These are phyloP conservation scores for Dyspetes luteomarginatus DNA, from an alignment of 2,888 invertebrate species.

Conservation along the genomic window DNA sequence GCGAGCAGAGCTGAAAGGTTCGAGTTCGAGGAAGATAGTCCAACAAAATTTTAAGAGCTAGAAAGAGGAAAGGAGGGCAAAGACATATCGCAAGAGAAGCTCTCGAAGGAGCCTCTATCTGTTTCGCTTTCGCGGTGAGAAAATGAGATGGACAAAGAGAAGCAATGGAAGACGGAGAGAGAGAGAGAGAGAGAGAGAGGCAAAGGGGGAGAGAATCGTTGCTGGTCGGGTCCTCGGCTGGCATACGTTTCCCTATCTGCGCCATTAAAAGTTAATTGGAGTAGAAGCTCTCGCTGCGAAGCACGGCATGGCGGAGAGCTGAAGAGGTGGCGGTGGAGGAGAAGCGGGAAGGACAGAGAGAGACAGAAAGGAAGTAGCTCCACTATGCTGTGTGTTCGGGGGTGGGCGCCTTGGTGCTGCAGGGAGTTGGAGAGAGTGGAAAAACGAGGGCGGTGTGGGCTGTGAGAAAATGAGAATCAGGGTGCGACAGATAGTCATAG, in stretches of 20 bases:
- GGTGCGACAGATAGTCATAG: constrained; percentile 61
- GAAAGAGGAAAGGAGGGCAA: constrained; percentile 29
- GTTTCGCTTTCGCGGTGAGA: constrained; percentile 1
- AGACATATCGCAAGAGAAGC: constrained; percentile 49
- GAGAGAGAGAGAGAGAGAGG: constrained; percentile 20
- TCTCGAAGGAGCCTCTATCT: constrained; percentile 29
- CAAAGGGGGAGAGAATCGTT: constrained; percentile 51
- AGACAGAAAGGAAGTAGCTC: constrained; percentile 19
- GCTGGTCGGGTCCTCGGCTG: constrained; percentile 69
- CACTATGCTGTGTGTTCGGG: constrained; percentile 30
- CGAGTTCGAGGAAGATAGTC: constrained; percentile 56
- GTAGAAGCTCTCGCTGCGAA: constrained; percentile 75
- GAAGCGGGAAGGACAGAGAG: constrained; percentile 48
- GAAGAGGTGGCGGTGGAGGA: constrained; percentile 65
- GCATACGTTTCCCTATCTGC: constrained; percentile 79
- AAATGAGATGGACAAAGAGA: constrained; percentile 19
- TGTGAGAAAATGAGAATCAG: constrained; percentile 72
- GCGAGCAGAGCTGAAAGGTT: constrained; percentile 45
- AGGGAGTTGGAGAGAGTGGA: constrained; percentile 17
- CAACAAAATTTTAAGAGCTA: constrained; percentile 48
- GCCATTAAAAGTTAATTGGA: constrained; percentile 80
- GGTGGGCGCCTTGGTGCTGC: constrained; percentile 49
- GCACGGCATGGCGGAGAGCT: constrained; percentile 62
- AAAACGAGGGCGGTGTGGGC: constrained; percentile 55
- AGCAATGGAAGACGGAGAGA: constrained; percentile 10